phyloP scores from a whole-genome alignment of 2,888 invertebrate species.

The Lacanobia oleracea region DNA sequence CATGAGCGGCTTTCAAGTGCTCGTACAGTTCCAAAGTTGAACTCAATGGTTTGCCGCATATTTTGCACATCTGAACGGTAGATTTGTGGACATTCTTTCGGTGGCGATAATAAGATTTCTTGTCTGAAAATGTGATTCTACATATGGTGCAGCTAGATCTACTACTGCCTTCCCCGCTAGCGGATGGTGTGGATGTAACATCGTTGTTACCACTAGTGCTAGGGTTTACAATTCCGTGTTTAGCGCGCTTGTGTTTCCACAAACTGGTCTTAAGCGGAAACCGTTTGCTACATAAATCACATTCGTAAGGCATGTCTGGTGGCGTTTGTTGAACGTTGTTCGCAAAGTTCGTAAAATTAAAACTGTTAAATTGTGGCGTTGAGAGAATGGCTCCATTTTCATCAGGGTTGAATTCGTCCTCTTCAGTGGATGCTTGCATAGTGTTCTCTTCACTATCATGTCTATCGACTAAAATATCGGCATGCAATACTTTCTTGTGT shows the following conservation, averaged over 20 bases:
- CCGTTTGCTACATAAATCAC: slow-evolving; percentile 86
- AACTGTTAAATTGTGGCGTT: slow-evolving; percentile 89
- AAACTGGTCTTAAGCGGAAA: slow-evolving; percentile 87
- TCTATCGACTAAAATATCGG: slow-evolving; percentile 85
- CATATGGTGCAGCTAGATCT: slow-evolving; percentile 91
- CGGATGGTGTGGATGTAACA: slow-evolving; percentile 60
- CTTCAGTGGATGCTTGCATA: slow-evolving; percentile 88
- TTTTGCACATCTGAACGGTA: slow-evolving; percentile 90
- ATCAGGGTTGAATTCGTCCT: slow-evolving; percentile 86
- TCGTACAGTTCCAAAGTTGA: slow-evolving; percentile 92
- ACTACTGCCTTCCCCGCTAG: slow-evolving; percentile 74
- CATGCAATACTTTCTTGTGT: slow-evolving; percentile 89
- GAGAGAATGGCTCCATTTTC: slow-evolving; percentile 85
- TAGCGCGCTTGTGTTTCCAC: slow-evolving; percentile 89
- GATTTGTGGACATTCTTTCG: slow-evolving; percentile 90
- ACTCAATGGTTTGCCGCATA: slow-evolving; percentile 92
- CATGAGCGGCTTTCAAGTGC: slow-evolving; percentile 91
- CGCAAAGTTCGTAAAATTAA: slow-evolving; percentile 82
- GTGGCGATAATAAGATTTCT: slow-evolving; percentile 91
- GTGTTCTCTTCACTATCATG: slow-evolving; percentile 89
- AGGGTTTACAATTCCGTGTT: slow-evolving; percentile 86
- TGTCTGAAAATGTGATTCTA: slow-evolving; percentile 91
- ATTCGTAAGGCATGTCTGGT: slow-evolving; percentile 81
- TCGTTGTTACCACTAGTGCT: slow-evolving; percentile 73
- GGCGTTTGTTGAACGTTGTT: slow-evolving; percentile 76